These are phyloP conservation scores for Polia nebulosa DNA, from an alignment of 2,888 invertebrate species.

Conservation along the genomic window DNA sequence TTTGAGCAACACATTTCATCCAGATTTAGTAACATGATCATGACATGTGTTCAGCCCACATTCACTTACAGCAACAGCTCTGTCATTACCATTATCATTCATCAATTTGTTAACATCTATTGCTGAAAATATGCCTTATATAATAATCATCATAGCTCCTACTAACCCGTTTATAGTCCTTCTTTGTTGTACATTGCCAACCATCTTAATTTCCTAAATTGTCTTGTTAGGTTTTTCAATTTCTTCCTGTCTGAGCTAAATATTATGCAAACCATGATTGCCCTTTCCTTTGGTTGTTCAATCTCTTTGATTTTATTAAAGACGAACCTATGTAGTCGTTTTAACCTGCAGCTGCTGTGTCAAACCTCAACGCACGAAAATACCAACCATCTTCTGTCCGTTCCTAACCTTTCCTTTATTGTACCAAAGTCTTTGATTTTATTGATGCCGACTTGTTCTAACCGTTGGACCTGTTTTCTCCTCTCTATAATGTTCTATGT, in stretches of 20 bases:
- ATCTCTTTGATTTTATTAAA: too few relatives aligned
- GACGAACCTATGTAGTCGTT: too few relatives aligned
- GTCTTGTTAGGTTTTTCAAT: too few relatives aligned
- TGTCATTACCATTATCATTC: not conserved
- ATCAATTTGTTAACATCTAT: not conserved
- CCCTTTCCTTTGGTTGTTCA: too few relatives aligned
- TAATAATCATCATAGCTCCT: not conserved
- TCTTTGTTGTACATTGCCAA: not conserved
- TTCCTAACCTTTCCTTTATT: not conserved
- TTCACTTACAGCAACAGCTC: constrained; percentile 1
- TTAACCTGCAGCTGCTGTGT: too few relatives aligned
- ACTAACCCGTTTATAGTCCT: not conserved
- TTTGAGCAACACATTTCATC: not conserved
- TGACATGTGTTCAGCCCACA: constrained; percentile 5
- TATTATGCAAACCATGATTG: too few relatives aligned
- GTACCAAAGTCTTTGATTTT: not conserved
- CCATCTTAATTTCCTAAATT: not conserved
- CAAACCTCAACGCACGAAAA: too few relatives aligned
- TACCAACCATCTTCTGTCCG: not conserved
- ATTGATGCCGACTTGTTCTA: not conserved
- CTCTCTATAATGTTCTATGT: not conserved
- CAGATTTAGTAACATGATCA: not conserved
- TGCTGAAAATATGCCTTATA: constrained; percentile 6
- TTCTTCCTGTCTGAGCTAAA: not conserved
- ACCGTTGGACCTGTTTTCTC: not conserved